Evolutionary conservation across 2,797 vertebrate genomes (phyloP).

Genomic region (Acanthurus lineatus): DNA sequence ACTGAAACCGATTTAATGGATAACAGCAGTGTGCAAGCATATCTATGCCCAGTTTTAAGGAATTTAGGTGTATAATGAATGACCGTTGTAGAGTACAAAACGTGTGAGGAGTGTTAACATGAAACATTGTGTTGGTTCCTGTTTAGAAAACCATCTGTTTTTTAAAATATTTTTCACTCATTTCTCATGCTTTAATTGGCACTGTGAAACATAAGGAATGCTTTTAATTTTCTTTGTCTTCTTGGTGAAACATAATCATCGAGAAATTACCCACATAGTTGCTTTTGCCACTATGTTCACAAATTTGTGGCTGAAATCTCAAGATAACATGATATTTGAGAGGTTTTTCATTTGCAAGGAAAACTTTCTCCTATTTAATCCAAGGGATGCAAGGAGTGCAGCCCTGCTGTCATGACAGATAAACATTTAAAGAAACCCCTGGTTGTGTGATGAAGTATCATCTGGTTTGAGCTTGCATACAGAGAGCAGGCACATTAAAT

Average conservation of each 20-base stretch:
- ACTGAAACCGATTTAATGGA: not conserved
- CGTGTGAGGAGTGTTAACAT: not conserved
- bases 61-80: not conserved
- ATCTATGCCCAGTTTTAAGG: not conserved
- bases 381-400: not conserved
- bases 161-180: not conserved
- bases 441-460: not conserved
- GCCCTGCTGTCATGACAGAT: not conserved
- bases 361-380: too few species aligned
- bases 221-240: not conserved
- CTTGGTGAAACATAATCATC: not conserved
- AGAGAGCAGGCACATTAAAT: not conserved
- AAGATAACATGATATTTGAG: not conserved
- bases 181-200: not conserved
- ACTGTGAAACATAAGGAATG: not conserved
- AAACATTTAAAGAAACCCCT: not conserved
- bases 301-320: not conserved
- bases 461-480: not conserved
- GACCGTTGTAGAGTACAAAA: too few species aligned
- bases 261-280: too few species aligned
- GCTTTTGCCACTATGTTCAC: too few species aligned
- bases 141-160: too few species aligned
- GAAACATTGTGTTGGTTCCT: not conserved
- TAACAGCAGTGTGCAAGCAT: too few species aligned
- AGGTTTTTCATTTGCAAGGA: not conserved